A percentile compares a stretch with the other conserved stretches of the same genome.
Conservation (phyloP, 92 coral and sea anemone genomes). For the Pocillopora grandis region DNA sequence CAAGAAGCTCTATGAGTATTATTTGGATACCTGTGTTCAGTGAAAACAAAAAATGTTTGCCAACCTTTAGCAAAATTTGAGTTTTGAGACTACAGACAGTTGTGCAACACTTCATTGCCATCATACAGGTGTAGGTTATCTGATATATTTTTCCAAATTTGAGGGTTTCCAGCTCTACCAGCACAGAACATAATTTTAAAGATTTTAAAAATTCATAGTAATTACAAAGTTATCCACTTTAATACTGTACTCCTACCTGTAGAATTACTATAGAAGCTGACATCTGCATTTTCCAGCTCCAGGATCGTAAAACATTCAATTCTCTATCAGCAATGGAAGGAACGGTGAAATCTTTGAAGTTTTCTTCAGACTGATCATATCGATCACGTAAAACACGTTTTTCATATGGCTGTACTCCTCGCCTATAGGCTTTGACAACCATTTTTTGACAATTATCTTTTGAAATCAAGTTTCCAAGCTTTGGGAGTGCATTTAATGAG, state of each 20-base stretch:
- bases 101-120: too few relatives aligned
- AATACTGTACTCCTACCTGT: conserved; percentile 43
- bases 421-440: conserved; percentile 62
- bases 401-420: conserved; percentile 62
- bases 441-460: conserved; percentile 82
- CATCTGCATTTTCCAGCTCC: conserved; percentile 78
- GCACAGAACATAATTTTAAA: too few relatives aligned
- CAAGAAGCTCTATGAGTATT: too few relatives aligned
- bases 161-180: too few relatives aligned
- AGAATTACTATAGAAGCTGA: conserved; percentile 54
- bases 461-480: conserved; percentile 62
- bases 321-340: conserved; percentile 42
- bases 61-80: too few relatives aligned
- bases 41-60: too few relatives aligned
- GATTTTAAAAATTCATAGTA: too few relatives aligned
- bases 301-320: conserved; percentile 54
- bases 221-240: too few relatives aligned
- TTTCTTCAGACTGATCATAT: conserved; percentile 41
- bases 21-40: too few relatives aligned
- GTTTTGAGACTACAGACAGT: too few relatives aligned
- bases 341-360: conserved; percentile 45
- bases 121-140: too few relatives aligned
- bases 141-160: too few relatives aligned
- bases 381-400: conserved; percentile 47
- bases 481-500: conserved; percentile 71